These are phyloP conservation scores for Drosophila nr. perissopoda DNA, from an alignment of 2,888 invertebrate genomes.

Conservation along the genomic window DNA sequence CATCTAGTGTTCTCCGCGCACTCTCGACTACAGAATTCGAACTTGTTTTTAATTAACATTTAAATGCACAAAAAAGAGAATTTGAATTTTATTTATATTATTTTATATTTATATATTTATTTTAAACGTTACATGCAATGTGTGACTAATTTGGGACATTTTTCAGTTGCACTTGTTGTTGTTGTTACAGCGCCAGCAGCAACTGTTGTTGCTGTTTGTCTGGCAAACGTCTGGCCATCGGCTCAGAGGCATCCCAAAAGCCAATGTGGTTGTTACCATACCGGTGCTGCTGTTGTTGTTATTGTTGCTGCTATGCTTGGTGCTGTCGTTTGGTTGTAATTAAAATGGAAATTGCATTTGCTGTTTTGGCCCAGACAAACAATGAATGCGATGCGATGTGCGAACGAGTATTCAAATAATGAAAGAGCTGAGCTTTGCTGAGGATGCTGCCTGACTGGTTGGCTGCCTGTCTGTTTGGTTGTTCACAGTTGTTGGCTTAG, in stretches of 20 bases:
- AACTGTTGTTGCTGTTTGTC: slow-evolving; percentile 50
- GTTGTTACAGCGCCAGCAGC: slow-evolving; percentile 46
- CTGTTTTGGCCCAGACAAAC: slow-evolving; percentile 54
- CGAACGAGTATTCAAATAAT: slow-evolving; percentile 40
- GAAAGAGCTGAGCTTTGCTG: slow-evolving; percentile 29
- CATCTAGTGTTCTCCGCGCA: background rate
- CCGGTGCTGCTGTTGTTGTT: slow-evolving; percentile 4
- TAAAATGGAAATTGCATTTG: slow-evolving; percentile 81
- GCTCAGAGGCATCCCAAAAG: slow-evolving; percentile 20
- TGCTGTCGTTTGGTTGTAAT: slow-evolving; percentile 71
- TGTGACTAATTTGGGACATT: slow-evolving; percentile 70
- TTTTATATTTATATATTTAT: no score
- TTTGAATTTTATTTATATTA: background rate
- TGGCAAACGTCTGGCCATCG: slow-evolving; percentile 64
- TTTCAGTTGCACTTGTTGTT: slow-evolving; percentile 22
- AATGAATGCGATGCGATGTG: slow-evolving; percentile 55
- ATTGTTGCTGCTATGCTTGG: slow-evolving; percentile 28
- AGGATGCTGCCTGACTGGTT: slow-evolving; percentile 42
- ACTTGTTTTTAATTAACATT: background rate
- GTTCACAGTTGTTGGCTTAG: slow-evolving; percentile 65
- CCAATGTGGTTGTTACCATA: slow-evolving; percentile 17
- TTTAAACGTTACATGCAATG: slow-evolving; percentile 49
- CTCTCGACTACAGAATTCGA: background rate
- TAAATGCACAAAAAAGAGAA: background rate
- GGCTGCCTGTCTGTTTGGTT: slow-evolving; percentile 9